Conservation (phyloP, 2,888 invertebrate genomes). For the Noctua pronuba region DNA sequence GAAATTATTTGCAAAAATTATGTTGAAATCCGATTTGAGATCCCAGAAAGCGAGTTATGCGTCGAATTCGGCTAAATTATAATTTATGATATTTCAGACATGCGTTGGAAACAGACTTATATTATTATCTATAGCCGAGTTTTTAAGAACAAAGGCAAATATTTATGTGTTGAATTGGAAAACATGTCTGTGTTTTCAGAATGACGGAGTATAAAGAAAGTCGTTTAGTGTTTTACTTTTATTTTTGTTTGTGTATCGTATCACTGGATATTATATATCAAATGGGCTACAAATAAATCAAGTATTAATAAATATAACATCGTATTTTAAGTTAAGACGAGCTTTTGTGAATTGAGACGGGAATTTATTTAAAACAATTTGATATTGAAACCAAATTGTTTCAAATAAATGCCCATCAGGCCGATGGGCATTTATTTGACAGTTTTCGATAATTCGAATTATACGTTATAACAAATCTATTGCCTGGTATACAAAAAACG, state of each 20-base stretch:
- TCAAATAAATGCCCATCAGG: no score
- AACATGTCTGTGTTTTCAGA: constrained; percentile 13
- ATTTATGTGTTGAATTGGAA: constrained; percentile 1
- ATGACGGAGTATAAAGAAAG: background rate
- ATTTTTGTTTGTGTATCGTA: background rate
- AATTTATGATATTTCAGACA: constrained; percentile 34
- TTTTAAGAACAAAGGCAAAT: background rate
- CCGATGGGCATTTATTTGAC: no score
- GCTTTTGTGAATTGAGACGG: background rate
- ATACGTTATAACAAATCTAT: background rate
- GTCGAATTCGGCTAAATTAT: constrained; percentile 35
- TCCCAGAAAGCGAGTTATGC: constrained; percentile 20
- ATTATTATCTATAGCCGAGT: constrained; percentile 15
- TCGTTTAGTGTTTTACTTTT: background rate
- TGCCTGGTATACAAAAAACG: background rate
- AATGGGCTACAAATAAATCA: background rate
- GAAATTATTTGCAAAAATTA: constrained; percentile 50
- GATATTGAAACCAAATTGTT: background rate
- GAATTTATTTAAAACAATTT: constrained; percentile 1
- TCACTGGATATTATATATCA: background rate
- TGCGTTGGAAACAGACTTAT: constrained; percentile 5
- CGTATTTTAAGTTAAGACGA: background rate
- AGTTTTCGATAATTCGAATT: background rate
- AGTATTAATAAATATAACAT: background rate
- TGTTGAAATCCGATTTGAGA: constrained; percentile 44